These are phyloP conservation scores for Bubo blakistoni DNA, from an alignment of 2,113 vertebrate species.

Conservation along the genomic window DNA sequence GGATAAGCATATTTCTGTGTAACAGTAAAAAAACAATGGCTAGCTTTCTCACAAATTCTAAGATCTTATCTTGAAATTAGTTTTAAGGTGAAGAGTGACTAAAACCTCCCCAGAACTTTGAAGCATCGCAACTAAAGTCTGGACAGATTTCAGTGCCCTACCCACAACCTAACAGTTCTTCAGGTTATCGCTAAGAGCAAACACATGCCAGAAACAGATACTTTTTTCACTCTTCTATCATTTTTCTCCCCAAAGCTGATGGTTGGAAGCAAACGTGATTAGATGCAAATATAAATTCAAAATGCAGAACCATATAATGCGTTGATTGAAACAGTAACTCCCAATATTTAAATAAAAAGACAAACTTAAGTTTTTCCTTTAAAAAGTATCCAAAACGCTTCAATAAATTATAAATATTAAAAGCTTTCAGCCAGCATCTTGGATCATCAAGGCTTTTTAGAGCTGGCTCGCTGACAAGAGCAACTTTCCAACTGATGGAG, in stretches of 20 bases:
- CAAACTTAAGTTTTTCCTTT: not conserved
- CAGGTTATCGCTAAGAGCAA: not conserved
- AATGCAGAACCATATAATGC: not conserved
- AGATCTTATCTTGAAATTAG: not conserved
- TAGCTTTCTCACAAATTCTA: not conserved
- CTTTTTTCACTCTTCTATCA: not conserved
- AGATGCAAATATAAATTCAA: not conserved
- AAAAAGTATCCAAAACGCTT: fast-evolving
- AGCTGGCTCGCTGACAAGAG: not conserved
- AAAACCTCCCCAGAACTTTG: not conserved
- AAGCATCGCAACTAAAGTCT: not conserved
- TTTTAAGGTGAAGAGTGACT: not conserved
- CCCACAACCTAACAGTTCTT: not conserved
- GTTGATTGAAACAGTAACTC: not conserved
- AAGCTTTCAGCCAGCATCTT: not conserved
- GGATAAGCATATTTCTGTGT: not conserved
- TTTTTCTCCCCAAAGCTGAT: not conserved
- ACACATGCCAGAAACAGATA: not conserved
- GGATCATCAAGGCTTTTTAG: not conserved
- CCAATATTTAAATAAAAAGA: not conserved
- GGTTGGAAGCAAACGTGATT: not conserved
- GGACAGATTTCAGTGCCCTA: not conserved
- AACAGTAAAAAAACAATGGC: not conserved
- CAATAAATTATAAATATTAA: not conserved
- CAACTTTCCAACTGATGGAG: not conserved